Evolutionary conservation across 2,113 vertebrate species (phyloP), one percentile per base, ranked within the genome.

Genomic region (Prinia subflava): DNA sequence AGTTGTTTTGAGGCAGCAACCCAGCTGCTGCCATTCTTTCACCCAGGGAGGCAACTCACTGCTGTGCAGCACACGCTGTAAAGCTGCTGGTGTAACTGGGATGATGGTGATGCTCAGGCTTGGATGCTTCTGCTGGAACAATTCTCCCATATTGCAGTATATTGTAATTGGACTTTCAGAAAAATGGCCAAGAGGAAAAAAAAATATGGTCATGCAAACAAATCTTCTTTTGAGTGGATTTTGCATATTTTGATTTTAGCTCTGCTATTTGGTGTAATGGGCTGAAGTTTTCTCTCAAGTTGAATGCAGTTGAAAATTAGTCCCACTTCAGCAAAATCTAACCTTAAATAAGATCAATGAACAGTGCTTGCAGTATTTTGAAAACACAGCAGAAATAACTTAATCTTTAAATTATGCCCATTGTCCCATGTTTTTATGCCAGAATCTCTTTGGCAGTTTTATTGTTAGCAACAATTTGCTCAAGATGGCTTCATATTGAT

Each of bases 171-270:
- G 9, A 10, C 21, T 21, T 70, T 30, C 5, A 39, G 21, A 70
- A 86, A 39, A 64, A 49, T 22, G n/a, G 6, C 41, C 41, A 11
- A 16, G 39, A 75, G 49, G 5, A 7, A 7, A 23, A 8, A 53
- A 22, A 44, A 47, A 17, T 17, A 17, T 0, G 0, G 8, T 53
- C 11, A 23, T 7, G 31, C 7, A 62, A 42, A 31, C 25, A 1
- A 77, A 35, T 77, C 47, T 28, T 81, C 24, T 59, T 81, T 44
- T 63, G 13, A 65, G 16, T 71, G 3, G 0, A 7, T 59, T 92
- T 81, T 69, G 18, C 7, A 2, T 77, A 23, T 81, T 87, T 89
- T 47, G 14, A 50, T 64, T 69, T 52, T 15, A 42, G 12, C 15
- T 87, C 31, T 68, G 23, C 1, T 71, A 8, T 63, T 59, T 64